These are phyloP conservation scores for Synanthedon andrenaeformis DNA, from an alignment of 2,888 invertebrate genomes.

Conservation along the genomic window DNA sequence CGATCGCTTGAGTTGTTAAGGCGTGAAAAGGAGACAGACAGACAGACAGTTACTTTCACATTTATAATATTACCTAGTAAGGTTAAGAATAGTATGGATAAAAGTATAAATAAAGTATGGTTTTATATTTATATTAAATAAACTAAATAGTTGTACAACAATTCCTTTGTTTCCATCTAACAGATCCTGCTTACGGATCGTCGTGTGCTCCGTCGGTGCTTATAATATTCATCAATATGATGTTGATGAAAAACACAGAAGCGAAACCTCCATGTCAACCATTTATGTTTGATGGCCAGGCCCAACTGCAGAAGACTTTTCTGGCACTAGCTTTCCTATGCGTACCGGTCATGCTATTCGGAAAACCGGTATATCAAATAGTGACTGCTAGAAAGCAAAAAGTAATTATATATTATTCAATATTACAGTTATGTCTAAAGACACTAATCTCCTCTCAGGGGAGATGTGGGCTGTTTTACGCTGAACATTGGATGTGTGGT, in stretches of 20 bases:
- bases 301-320: constrained; percentile 72
- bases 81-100: too few species aligned
- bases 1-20: too few species aligned
- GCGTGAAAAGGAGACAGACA: too few species aligned
- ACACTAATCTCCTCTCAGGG: background rate
- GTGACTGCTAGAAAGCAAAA: constrained; percentile 48
- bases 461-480: too few species aligned
- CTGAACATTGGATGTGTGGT: too few species aligned
- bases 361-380: constrained; percentile 79
- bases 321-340: constrained; percentile 75
- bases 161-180: constrained; percentile 6
- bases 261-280: constrained; percentile 56
- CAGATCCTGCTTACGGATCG: constrained; percentile 54
- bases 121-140: too few species aligned
- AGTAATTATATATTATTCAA: constrained; percentile 19
- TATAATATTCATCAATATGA: constrained; percentile 87
- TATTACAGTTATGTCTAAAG: background rate
- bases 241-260: constrained; percentile 68
- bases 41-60: too few species aligned
- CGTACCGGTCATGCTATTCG: constrained; percentile 82
- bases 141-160: background rate
- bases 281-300: constrained; percentile 73
- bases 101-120: too few species aligned
- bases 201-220: constrained; percentile 82
- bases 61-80: too few species aligned